Evolutionary conservation across 2,113 vertebrate genomes (phyloP).

Genomic region (Heteronetta atricapilla): DNA sequence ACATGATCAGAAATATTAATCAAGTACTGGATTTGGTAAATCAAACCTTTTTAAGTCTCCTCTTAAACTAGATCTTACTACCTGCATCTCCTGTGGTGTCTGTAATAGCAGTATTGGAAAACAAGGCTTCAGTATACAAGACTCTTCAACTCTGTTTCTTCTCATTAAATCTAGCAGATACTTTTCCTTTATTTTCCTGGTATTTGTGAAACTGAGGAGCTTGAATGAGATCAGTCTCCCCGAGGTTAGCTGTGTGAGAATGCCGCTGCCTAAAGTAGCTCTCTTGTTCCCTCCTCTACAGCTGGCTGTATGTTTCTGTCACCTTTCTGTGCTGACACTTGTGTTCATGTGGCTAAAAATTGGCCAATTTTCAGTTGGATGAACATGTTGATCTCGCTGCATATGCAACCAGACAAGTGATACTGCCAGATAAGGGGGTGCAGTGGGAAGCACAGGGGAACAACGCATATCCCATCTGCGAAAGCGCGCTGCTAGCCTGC

Average conservation of each 20-base stretch:
- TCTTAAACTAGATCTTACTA: background rate
- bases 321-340: background rate
- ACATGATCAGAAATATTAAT: background rate
- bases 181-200: background rate
- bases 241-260: background rate
- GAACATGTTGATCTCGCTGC: background rate
- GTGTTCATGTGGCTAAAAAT: background rate
- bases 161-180: background rate
- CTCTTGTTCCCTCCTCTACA: background rate
- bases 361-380: background rate
- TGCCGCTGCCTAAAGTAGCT: background rate
- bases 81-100: background rate
- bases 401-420: background rate
- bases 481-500: background rate
- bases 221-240: background rate
- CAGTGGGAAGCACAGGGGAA: background rate
- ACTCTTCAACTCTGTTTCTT: background rate
- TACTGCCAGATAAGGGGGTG: background rate
- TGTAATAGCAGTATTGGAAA: background rate
- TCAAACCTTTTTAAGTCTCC: background rate
- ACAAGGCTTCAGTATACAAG: background rate
- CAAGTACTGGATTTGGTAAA: background rate
- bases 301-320: background rate
- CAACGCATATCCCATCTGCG: background rate
- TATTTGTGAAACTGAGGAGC: background rate